Evolutionary conservation across 1,140 invertebrate genomes (phyloP).

Genomic region (Daktulosphaira vitifoliae): DNA sequence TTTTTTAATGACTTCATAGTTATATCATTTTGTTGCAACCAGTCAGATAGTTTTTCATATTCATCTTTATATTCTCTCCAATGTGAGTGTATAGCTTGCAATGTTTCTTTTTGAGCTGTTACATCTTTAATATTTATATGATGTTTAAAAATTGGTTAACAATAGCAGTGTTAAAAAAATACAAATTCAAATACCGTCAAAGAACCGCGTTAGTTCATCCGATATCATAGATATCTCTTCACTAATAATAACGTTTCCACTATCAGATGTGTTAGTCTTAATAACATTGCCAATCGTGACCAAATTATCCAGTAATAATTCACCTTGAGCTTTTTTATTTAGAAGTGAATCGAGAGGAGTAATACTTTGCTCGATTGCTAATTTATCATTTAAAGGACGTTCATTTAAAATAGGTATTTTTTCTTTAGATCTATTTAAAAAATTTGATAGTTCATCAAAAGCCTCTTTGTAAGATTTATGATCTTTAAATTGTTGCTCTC

Average conservation of each 20-base stretch:
- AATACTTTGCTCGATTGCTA: constrained; percentile 78
- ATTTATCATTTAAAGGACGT: constrained; percentile 70
- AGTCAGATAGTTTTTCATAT: constrained; percentile 81
- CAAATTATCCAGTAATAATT: constrained; percentile 74
- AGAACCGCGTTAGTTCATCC: constrained; percentile 74
- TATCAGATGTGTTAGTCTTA: constrained; percentile 66
- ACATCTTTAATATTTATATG: constrained; percentile 63
- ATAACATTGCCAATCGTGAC: constrained; percentile 77
- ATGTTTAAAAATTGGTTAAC: too few relatives aligned
- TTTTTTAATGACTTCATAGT: constrained; percentile 84
- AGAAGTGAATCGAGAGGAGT: constrained; percentile 74
- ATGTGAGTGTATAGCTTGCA: constrained; percentile 70
- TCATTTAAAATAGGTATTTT: constrained; percentile 81
- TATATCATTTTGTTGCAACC: constrained; percentile 88
- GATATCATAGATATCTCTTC: constrained; percentile 75
- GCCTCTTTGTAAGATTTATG: constrained; percentile 81
- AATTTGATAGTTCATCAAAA: constrained; percentile 74
- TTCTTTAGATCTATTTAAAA: constrained; percentile 75
- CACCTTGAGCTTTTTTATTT: constrained; percentile 84
- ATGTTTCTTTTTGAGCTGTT: constrained; percentile 69
- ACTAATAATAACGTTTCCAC: constrained; percentile 69
- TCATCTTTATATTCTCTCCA: constrained; percentile 88
- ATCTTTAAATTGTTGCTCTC: constrained; percentile 78
- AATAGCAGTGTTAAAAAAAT: too few relatives aligned
- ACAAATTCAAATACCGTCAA: constrained; percentile 53